These are phyloP conservation scores for Rachycentron canadum DNA, from an alignment of 2,797 vertebrate species.

Conservation along the genomic window DNA sequence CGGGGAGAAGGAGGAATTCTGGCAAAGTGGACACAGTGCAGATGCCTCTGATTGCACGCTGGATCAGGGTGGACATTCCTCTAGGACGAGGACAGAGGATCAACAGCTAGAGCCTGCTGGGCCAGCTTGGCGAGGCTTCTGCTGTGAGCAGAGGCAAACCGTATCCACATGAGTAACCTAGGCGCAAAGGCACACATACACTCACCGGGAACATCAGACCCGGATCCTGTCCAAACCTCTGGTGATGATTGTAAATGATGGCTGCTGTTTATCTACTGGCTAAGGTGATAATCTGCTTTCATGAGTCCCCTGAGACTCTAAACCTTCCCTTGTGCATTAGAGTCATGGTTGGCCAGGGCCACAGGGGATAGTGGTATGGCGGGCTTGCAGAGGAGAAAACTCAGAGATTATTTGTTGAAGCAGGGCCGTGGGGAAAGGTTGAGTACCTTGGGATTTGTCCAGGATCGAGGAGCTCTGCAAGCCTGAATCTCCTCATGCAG, in stretches of 20 bases:
- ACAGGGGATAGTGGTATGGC: conserved; percentile 5
- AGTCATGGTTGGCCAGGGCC: conserved; percentile 36
- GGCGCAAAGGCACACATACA: conserved; percentile 13
- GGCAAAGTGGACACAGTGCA: conserved; percentile 69
- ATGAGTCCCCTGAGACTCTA: conserved; percentile 56
- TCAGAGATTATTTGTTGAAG: conserved; percentile 38
- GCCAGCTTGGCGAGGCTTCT: conserved; percentile 53
- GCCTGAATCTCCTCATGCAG: conserved; percentile 8
- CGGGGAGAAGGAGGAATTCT: conserved; percentile 62
- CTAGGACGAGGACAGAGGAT: conserved; percentile 61
- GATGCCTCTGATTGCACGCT: conserved; percentile 78
- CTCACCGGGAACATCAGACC: conserved; percentile 35
- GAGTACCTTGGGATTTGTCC: conserved; percentile 27
- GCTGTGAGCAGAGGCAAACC: conserved; percentile 31
- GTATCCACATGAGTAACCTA: conserved; percentile 21
- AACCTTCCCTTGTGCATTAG: conserved; percentile 55
- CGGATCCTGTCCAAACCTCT: conserved; percentile 55
- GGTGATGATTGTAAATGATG: conserved; percentile 53
- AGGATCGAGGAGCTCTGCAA: conserved; percentile 7
- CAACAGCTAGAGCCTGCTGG: conserved; percentile 29
- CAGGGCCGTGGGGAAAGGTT: conserved; percentile 3
- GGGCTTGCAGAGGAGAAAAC: conserved; percentile 30
- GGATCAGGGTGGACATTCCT: conserved; percentile 81
- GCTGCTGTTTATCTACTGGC: conserved; percentile 68
- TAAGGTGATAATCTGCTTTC: conserved; percentile 73